Evolutionary conservation across 2,888 invertebrate genomes (phyloP).

Genomic region (Gnatocerus cornutus): DNA sequence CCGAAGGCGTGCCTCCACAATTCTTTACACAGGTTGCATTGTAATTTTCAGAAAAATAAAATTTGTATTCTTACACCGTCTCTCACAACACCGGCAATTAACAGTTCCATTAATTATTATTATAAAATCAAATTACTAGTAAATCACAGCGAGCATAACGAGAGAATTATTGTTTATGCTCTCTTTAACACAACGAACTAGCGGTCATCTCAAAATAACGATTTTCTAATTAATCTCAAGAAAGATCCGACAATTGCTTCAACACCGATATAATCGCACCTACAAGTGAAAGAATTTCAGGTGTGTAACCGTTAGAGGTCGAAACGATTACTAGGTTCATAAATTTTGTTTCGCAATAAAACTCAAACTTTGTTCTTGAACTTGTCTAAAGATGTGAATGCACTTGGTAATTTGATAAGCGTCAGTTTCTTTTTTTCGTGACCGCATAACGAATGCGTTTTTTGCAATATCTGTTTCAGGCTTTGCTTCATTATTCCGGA

Average conservation of each 20-base stretch:
- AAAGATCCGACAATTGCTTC: background rate
- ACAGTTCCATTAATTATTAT: conserved; percentile 22
- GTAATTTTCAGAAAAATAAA: conserved; percentile 23
- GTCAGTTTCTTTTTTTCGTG: conserved; percentile 25
- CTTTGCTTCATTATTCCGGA: conserved; percentile 22
- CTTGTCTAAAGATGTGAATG: conserved; percentile 18
- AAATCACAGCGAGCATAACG: conserved; percentile 13
- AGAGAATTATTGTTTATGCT: conserved; percentile 46
- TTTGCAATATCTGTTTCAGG: conserved; percentile 6
- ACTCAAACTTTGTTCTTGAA: conserved; percentile 29
- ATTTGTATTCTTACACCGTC: conserved; percentile 40
- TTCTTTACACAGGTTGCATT: conserved; percentile 42
- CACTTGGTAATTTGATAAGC: conserved; percentile 17
- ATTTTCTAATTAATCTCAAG: conserved; percentile 35
- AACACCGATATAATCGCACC: background rate
- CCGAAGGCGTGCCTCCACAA: conserved; percentile 54
- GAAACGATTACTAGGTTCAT: conserved; percentile 23
- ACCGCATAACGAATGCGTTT: conserved; percentile 25
- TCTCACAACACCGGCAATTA: conserved; percentile 11
- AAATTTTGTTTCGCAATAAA: conserved; percentile 24
- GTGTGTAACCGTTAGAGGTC: conserved; percentile 44
- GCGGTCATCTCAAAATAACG: conserved; percentile 37
- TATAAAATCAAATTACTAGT: conserved; percentile 24
- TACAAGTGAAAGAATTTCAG: conserved; percentile 38
- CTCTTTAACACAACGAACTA: conserved; percentile 37